These are phyloP conservation scores for Coelopa pilipes DNA, from an alignment of 2,888 invertebrate species.

Conservation along the genomic window DNA sequence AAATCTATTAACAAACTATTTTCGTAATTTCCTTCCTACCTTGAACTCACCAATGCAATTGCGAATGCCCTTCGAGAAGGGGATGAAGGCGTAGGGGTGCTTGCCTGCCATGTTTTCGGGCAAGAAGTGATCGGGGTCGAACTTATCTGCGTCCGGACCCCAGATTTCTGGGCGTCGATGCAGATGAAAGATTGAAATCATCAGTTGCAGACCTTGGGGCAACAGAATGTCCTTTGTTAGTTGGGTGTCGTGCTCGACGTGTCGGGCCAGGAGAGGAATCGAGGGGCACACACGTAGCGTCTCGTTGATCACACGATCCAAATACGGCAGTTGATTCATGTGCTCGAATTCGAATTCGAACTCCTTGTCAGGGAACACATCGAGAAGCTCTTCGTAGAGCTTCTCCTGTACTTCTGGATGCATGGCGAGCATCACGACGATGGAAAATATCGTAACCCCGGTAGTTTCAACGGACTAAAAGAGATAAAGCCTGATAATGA, in stretches of 20 bases:
- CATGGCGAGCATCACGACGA: slow-evolving; percentile 46
- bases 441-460: slow-evolving; percentile 41
- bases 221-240: slow-evolving; percentile 42
- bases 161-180: slow-evolving; percentile 49
- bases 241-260: slow-evolving; percentile 40
- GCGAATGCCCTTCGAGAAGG: slow-evolving; percentile 53
- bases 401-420: slow-evolving; percentile 45
- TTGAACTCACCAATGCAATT: slow-evolving; percentile 51
- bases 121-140: slow-evolving; percentile 50
- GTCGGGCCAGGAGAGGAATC: slow-evolving; percentile 48
- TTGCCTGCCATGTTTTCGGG: slow-evolving; percentile 44
- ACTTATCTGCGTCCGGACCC: slow-evolving; percentile 48
- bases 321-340: slow-evolving; percentile 47
- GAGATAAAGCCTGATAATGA: too few relatives aligned
- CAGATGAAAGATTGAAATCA: slow-evolving; percentile 46
- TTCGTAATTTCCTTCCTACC: not conserved
- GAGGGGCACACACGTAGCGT: slow-evolving; percentile 49
- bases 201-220: slow-evolving; percentile 44
- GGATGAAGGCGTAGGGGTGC: slow-evolving; percentile 52
- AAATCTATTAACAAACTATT: too few relatives aligned
- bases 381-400: slow-evolving; percentile 44
- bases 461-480: slow-evolving; percentile 42
- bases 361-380: slow-evolving; percentile 44
- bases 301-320: slow-evolving; percentile 52
- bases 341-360: slow-evolving; percentile 43